phyloP scores from a whole-genome alignment of 2,113 vertebrate genomes.

The Apaloderma vittatum region DNA sequence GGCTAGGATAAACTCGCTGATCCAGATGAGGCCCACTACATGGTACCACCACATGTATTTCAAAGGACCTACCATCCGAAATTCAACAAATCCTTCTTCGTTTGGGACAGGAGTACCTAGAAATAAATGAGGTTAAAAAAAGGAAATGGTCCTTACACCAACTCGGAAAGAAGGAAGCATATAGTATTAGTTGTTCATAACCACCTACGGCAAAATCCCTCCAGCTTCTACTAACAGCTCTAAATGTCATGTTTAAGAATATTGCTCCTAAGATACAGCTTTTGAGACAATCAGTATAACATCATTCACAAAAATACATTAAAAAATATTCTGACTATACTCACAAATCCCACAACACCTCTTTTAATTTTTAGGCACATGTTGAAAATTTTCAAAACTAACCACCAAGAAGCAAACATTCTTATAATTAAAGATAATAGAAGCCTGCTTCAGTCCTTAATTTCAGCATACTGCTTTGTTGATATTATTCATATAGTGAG shows the following conservation, averaged over 20 bases:
- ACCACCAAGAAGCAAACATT: neutral
- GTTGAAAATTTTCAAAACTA: neutral
- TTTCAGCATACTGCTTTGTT: neutral
- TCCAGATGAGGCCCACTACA: conserved; percentile 94
- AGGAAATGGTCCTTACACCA: neutral
- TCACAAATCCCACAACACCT: neutral
- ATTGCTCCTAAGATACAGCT: neutral
- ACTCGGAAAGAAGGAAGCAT: neutral
- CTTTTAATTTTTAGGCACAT: neutral
- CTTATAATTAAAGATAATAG: neutral
- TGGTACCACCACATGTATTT: conserved; percentile 99
- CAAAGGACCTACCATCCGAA: conserved; percentile 86
- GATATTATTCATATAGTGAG: neutral
- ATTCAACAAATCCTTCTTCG: conserved; percentile 90
- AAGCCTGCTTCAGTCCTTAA: neutral
- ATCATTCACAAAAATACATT: neutral
- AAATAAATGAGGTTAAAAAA: conserved; percentile 19
- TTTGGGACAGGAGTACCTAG: conserved; percentile 89
- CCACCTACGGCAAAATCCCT: neutral
- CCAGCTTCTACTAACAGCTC: neutral
- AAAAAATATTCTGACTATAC: neutral
- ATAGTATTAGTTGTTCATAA: neutral
- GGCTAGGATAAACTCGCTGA: conserved; percentile 96
- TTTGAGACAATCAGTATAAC: neutral
- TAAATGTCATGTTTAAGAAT: neutral